These are phyloP conservation scores for Sorex fumeus DNA, from an alignment of 2,113 vertebrate species.

Conservation along the genomic window DNA sequence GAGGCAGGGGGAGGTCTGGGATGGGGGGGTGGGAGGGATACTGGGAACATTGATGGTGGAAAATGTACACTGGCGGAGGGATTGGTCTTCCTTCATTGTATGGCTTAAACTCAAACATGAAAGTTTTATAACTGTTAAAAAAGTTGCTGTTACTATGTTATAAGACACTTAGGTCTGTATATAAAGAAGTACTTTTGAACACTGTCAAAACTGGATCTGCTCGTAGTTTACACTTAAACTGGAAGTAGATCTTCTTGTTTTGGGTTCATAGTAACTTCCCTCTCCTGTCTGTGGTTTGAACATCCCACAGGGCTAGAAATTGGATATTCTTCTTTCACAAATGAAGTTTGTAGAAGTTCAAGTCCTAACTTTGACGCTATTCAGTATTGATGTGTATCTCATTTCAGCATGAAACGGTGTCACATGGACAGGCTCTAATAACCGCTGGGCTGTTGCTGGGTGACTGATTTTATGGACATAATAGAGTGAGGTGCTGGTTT, in stretches of 20 bases:
- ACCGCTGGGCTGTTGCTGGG: fast-evolving
- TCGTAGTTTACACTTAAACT: neutral
- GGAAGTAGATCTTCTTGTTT: neutral
- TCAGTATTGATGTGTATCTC: neutral
- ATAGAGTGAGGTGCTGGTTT: neutral
- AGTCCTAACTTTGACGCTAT: neutral
- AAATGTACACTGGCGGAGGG: no score
- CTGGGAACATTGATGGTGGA: no score
- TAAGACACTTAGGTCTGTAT: neutral
- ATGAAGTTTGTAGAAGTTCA: conserved; percentile 2
- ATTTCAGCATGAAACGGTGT: neutral
- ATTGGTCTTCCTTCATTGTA: no score
- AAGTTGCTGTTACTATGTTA: no score
- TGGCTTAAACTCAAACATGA: no score
- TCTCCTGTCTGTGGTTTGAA: neutral
- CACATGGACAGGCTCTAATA: neutral
- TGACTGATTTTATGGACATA: neutral
- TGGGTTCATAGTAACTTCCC: neutral
- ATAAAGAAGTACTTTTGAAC: neutral
- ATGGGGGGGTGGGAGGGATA: no score
- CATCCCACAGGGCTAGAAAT: neutral
- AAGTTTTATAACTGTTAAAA: no score
- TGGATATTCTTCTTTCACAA: conserved; percentile 11
- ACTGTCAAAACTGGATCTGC: neutral
- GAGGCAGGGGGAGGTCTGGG: no score